Conservation (phyloP, 2,797 vertebrate genomes). For the Sebastes cheni region DNA sequence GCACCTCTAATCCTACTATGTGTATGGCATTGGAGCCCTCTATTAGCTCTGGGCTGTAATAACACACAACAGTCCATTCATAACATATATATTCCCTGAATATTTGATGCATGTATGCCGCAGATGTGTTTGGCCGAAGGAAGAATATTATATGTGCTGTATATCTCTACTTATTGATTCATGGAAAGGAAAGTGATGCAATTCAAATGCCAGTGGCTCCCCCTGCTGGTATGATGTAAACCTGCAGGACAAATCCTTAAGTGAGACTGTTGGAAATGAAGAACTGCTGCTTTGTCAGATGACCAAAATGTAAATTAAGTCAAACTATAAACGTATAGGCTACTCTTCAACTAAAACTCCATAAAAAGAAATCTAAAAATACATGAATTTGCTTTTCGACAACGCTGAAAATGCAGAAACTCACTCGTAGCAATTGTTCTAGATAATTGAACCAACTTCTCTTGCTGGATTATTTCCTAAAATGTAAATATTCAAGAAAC, state of each 20-base stretch:
- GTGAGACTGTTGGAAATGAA: fast-evolving
- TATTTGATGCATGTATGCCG: background rate
- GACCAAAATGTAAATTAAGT: background rate
- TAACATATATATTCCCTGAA: background rate
- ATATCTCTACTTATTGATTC: no score
- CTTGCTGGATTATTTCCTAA: no score
- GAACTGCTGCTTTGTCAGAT: background rate
- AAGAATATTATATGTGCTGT: background rate
- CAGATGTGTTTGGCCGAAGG: background rate
- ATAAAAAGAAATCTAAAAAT: background rate
- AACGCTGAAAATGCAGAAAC: background rate
- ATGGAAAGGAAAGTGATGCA: no score
- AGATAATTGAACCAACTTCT: background rate
- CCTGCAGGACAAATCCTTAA: background rate
- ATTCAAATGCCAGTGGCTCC: slow-evolving; percentile 13
- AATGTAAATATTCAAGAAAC: background rate
- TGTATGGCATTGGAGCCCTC: no score
- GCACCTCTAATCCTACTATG: no score
- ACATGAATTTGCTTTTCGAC: background rate
- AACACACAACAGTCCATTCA: no score
- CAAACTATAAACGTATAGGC: background rate
- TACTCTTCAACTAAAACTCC: background rate
- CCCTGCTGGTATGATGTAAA: slow-evolving; percentile 27
- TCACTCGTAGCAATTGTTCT: background rate
- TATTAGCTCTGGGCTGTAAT: no score